Evolutionary conservation across 1,140 invertebrate species (phyloP).

Genomic region (Calephelis nemesis): DNA sequence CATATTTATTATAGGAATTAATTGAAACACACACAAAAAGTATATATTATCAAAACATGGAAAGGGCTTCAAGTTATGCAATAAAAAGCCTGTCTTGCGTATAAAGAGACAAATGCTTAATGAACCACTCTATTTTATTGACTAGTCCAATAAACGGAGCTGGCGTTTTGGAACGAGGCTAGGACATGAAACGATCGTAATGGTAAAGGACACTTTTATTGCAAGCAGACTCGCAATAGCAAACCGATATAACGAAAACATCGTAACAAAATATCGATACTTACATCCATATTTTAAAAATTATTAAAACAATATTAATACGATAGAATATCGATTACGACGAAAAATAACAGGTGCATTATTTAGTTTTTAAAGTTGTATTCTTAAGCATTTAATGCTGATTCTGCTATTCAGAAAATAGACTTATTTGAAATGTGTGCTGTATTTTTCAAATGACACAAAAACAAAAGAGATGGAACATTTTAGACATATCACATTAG

Average conservation of each 20-base stretch:
- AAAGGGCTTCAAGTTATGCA: constrained; percentile 51
- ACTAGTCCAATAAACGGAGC: constrained; percentile 61
- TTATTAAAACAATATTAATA: too few species aligned
- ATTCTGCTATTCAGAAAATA: too few species aligned
- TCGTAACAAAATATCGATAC: neutral
- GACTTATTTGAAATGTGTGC: too few species aligned
- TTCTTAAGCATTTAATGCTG: too few species aligned
- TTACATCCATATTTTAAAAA: too few species aligned
- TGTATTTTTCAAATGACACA: too few species aligned
- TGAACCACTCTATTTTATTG: constrained; percentile 72
- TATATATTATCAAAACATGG: constrained; percentile 16
- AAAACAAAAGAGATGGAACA: too few species aligned
- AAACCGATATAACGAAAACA: neutral
- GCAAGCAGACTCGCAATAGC: constrained; percentile 27
- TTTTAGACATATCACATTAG: too few species aligned
- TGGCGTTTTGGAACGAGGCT: constrained; percentile 55
- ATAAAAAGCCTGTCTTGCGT: constrained; percentile 52
- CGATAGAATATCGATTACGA: too few species aligned
- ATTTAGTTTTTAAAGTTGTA: too few species aligned
- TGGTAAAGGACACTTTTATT: constrained; percentile 68
- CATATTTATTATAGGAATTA: constrained; percentile 3
- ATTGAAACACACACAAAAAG: constrained; percentile 13
- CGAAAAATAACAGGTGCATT: too few species aligned
- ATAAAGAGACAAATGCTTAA: constrained; percentile 58
- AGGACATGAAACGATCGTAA: constrained; percentile 51